Evolutionary conservation across 2,888 invertebrate species (phyloP), one percentile per base, ranked within the genome.

Genomic region (Barypeithes pellucidus): DNA sequence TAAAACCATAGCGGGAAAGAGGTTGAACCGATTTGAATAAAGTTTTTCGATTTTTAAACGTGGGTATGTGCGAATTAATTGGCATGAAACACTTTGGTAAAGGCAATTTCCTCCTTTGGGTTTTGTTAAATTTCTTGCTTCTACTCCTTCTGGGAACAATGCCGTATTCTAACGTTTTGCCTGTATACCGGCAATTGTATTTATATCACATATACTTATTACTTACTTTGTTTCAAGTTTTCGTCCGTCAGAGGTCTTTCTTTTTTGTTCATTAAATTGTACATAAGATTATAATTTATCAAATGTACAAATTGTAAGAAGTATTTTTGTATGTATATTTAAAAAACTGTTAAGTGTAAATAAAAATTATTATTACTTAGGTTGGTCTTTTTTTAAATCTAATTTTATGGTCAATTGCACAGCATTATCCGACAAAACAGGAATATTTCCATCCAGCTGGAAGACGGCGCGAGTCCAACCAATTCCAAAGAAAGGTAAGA

Each of bases 241-340:
- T 59, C 39, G 43, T 22, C 41, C 14, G 9, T 60, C 39, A 41
- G 20, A 41, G 9, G 29, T 11, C 16, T 60, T 60, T 41, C 16
- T 59, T 36, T 72, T 67, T 62, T 75, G 75, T 78, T 76, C 76
- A 73, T 67, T 72, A 41, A 60, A 45, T 67, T n/a, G 78, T 79
- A 78, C 76, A 79, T 78, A 79, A 65, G 33, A 57, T 33, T 39
- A 72, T 78, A 76, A 77, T 75, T 78, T 75, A 77, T 54, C 71
- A 76, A 75, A 65, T 77, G 77, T 78, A 78, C 71, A 78, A 78
- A 77, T 66, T 77, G 77, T 76, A 76, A 75, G 68, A 78, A 71
- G 73, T 77, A 78, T 79, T 78, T 78, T 78, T 79, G 74, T 79
- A 78, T 76, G 75, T 76, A 77, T 75, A 70, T 75, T 67, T 65